Evolutionary conservation across 2,797 vertebrate genomes (phyloP).

Genomic region (Trematomus bernacchii): DNA sequence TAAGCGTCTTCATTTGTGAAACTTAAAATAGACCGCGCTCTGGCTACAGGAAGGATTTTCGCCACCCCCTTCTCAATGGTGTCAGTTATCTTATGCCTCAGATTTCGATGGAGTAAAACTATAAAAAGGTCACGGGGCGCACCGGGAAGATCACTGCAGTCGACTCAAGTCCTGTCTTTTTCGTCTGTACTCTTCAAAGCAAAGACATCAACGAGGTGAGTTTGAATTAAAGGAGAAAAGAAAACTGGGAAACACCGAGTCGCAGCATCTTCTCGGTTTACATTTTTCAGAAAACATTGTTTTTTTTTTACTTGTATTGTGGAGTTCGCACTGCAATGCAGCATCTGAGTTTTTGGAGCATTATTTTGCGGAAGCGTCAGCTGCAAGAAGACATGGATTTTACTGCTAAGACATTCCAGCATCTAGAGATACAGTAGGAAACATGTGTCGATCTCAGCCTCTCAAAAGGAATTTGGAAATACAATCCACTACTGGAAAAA

Average conservation of each 20-base stretch:
- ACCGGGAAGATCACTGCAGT: slow-evolving; percentile 83
- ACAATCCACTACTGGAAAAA: slow-evolving; percentile 31
- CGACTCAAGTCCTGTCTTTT: slow-evolving; percentile 80
- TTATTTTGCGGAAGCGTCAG: slow-evolving; percentile 16
- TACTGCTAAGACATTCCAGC: slow-evolving; percentile 50
- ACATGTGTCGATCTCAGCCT: slow-evolving; percentile 21
- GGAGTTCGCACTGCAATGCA: slow-evolving; percentile 39
- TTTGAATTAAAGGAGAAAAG: slow-evolving; percentile 49
- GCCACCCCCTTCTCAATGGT: slow-evolving; percentile 71
- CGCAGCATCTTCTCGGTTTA: slow-evolving; percentile 39
- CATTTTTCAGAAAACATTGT: slow-evolving; percentile 26
- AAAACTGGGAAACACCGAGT: slow-evolving; percentile 14
- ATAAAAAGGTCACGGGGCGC: slow-evolving; percentile 84
- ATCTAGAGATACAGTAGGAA: slow-evolving; percentile 42
- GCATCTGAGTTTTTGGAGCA: slow-evolving; percentile 26
- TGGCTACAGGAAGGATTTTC: slow-evolving; percentile 70
- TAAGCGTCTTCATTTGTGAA: slow-evolving; percentile 90
- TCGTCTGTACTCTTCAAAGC: slow-evolving; percentile 78
- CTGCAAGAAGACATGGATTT: slow-evolving; percentile 47
- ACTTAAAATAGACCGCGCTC: slow-evolving; percentile 86
- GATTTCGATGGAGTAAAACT: slow-evolving; percentile 81
- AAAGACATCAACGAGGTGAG: slow-evolving; percentile 84
- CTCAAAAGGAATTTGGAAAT: slow-evolving; percentile 38
- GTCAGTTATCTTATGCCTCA: slow-evolving; percentile 86
- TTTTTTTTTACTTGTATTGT: slow-evolving; percentile 25